phyloP scores from a whole-genome alignment of 37 sponge, comb jelly and placozoan genomes.

The Hexactinellida sp. region DNA sequence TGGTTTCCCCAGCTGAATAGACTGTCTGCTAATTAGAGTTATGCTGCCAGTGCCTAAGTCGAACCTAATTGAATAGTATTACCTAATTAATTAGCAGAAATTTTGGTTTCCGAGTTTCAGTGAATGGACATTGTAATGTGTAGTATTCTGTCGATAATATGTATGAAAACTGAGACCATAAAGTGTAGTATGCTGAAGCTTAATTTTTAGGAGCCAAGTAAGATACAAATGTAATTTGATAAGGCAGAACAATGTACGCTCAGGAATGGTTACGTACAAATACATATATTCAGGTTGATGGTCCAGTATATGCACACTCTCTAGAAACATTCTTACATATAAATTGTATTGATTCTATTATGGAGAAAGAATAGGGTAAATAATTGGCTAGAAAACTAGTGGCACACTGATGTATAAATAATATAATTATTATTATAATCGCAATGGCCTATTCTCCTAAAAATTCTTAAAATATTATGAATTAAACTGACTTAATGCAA shows the following conservation, averaged over 20 bases:
- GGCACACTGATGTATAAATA: too few relatives aligned
- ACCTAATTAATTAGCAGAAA: not conserved
- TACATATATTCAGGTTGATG: not conserved
- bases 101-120: not conserved
- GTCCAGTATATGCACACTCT: not conserved
- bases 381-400: too few relatives aligned
- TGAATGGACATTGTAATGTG: not conserved
- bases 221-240: conserved; percentile 3
- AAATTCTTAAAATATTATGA: too few relatives aligned
- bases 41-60: not conserved
- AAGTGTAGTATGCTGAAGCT: not conserved
- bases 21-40: not conserved
- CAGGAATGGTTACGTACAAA: not conserved
- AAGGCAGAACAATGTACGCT: not conserved
- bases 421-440: too few relatives aligned
- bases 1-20: conserved; percentile 12
- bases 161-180: conserved; percentile 1
- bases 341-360: not conserved
- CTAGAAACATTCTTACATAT: not conserved
- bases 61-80: not conserved
- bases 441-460: too few relatives aligned
- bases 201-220: not conserved
- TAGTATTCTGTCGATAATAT: not conserved
- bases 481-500: too few relatives aligned
- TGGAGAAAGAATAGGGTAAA: not conserved